Base-by-base conservation (phyloP, 2,797 vertebrate genomes). In the Garrulus glandarius region DNA sequence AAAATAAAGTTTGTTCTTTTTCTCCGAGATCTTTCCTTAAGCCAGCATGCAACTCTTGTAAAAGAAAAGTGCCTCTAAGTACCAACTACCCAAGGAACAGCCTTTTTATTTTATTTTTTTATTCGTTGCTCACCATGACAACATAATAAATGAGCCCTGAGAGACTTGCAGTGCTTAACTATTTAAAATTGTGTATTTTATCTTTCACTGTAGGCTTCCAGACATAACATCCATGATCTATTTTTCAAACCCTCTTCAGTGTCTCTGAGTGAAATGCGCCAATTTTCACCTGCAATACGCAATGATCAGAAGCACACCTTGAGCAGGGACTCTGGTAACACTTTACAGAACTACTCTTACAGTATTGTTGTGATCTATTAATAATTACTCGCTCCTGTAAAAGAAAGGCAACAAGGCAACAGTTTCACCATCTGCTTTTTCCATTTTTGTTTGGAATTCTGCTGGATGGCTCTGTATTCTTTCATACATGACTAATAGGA, bases 401-500 rank as follows among this genome's bases (percentile, higher is more conserved):
- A 96, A 96, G 81, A 44, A 95, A 95, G 92, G 84, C 83, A 98
- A 98, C 96, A 96, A 98, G 95, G 92, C 94, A 96, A 76, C 94
- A 98, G 97, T 98, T 98, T 97, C 93, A 83, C 98, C 98, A 99
- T 99, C 98, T 99, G 99, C 96, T 98, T 98, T 99, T 98, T 97
- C 98, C 93, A 98, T 99, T 98, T 98, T 98, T 98, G 98, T 98
- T 98, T 98, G 96, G 97, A 98, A 97, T 98, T 98, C 98, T 98
- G 98, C 97, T 98, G 98, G 98, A 98, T 98, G 98, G 98, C 98
- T 98, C 98, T 98, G 98, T 98, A 98, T 98, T 99, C 98, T 98
- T 98, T 99, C 98, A 99, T 98, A 99, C 98, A 98, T 98, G 98
- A 99, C 98, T 98, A 99, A 99, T 98, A 98, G 98, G 98, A 99